phyloP scores from a whole-genome alignment of 2,113 vertebrate genomes.

The Pseudonaja textilis region DNA sequence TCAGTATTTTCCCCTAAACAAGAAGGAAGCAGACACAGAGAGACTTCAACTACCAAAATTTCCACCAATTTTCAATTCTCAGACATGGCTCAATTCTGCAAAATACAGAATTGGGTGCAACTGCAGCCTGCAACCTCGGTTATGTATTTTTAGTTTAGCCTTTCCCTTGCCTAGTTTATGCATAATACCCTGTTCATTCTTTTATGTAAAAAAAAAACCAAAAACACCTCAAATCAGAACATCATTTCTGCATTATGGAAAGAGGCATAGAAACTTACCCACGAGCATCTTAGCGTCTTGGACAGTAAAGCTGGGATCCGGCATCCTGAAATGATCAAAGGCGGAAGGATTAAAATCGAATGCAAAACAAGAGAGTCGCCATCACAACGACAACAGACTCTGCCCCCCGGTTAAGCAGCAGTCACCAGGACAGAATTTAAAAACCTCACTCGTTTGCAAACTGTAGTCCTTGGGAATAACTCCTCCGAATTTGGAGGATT shows the following conservation, averaged over 20 bases:
- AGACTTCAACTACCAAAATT: neutral
- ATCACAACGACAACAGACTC: neutral
- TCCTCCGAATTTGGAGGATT: neutral
- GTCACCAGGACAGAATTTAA: too few relatives aligned
- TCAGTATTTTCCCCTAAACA: neutral
- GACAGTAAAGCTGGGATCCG: constrained; percentile 89
- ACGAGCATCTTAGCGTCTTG: constrained; percentile 94
- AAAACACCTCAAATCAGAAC: neutral
- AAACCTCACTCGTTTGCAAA: neutral
- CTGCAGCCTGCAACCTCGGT: neutral
- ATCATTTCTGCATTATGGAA: constrained; percentile 29
- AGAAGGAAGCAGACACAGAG: neutral
- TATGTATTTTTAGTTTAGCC: neutral
- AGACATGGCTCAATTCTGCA: neutral
- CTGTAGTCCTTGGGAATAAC: neutral
- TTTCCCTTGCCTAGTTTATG: neutral
- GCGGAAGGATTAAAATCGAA: neutral
- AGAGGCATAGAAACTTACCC: constrained; percentile 80
- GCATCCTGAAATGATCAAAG: constrained; percentile 80
- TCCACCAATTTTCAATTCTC: neutral
- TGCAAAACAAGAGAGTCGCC: neutral
- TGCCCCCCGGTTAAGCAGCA: neutral
- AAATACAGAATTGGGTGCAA: neutral
- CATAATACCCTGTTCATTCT: neutral
- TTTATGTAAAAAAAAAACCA: neutral